Percentiles rank a stretch among this genome's conserved stretches.
Evolutionary conservation across 2,888 invertebrate genomes (phyloP).

Genomic region (Caprella mutica): DNA sequence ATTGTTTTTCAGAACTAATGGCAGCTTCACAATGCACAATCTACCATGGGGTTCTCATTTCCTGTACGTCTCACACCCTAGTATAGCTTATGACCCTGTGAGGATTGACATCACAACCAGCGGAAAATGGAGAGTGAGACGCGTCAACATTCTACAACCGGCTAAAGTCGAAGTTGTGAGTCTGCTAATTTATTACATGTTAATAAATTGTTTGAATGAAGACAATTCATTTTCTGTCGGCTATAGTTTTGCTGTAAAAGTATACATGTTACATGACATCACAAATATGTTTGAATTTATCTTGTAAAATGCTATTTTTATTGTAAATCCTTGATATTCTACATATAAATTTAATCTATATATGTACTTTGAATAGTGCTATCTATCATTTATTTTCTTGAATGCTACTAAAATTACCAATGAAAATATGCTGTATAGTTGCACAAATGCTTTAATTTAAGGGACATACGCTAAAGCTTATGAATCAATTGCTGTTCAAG

Average conservation of each 20-base stretch:
- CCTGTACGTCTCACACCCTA: conserved; percentile 79
- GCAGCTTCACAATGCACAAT: conserved; percentile 75
- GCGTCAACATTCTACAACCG: conserved; percentile 86
- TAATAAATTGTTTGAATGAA: background rate
- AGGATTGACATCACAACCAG: conserved; percentile 95
- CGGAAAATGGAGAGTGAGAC: conserved; percentile 89
- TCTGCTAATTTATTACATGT: background rate
- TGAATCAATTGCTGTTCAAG: no score
- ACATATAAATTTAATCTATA: no score
- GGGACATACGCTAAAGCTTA: no score
- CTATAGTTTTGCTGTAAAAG: background rate
- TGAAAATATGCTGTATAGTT: no score
- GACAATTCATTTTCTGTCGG: background rate
- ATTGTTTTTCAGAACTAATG: conserved; percentile 48
- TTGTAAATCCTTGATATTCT: no score
- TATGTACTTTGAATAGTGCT: no score
- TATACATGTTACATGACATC: no score
- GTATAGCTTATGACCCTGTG: conserved; percentile 83
- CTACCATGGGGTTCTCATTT: conserved; percentile 87
- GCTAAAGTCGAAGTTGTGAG: conserved; percentile 64
- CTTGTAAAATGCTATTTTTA: no score
- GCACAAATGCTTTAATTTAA: no score
- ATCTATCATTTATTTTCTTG: no score
- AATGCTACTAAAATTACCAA: no score
- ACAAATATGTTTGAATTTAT: no score